These are phyloP conservation scores for Perognathus longimembris DNA, from an alignment of 2,113 vertebrate genomes.

Conservation along the genomic window DNA sequence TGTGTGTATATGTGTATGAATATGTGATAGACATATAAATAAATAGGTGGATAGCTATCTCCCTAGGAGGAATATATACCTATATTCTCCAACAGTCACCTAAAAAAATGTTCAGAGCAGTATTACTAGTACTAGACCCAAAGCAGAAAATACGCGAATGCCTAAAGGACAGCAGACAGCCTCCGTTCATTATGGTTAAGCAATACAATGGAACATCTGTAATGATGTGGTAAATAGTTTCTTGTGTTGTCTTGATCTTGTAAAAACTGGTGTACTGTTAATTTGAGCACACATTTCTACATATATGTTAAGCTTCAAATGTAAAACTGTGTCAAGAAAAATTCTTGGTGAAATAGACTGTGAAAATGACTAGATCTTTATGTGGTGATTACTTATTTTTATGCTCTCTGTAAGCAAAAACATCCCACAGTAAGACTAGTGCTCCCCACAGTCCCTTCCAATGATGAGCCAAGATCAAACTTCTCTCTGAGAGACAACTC, in stretches of 20 bases:
- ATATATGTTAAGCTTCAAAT: not conserved
- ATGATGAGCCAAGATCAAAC: not conserved
- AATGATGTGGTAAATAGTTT: not conserved
- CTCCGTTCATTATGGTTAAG: not conserved
- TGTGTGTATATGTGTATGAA: too few species aligned
- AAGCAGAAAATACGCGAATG: constrained; percentile 28
- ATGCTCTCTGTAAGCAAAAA: not conserved
- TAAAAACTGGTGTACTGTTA: not conserved
- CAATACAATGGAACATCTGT: not conserved
- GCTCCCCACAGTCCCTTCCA: not conserved
- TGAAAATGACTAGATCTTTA: not conserved
- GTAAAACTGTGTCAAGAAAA: constrained; percentile 26
- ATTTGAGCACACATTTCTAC: not conserved
- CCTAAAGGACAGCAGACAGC: not conserved
- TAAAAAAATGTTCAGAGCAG: not conserved
- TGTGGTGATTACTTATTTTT: not conserved
- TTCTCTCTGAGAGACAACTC: not conserved
- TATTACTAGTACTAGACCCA: not conserved
- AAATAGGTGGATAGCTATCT: not conserved
- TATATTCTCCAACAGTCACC: constrained; percentile 1
- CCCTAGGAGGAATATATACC: constrained; percentile 39
- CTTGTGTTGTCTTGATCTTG: not conserved
- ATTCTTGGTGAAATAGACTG: not conserved
- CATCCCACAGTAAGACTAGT: not conserved
- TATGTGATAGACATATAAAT: too few species aligned